phyloP scores from a whole-genome alignment of 2,888 invertebrate genomes.

The Timema podura region DNA sequence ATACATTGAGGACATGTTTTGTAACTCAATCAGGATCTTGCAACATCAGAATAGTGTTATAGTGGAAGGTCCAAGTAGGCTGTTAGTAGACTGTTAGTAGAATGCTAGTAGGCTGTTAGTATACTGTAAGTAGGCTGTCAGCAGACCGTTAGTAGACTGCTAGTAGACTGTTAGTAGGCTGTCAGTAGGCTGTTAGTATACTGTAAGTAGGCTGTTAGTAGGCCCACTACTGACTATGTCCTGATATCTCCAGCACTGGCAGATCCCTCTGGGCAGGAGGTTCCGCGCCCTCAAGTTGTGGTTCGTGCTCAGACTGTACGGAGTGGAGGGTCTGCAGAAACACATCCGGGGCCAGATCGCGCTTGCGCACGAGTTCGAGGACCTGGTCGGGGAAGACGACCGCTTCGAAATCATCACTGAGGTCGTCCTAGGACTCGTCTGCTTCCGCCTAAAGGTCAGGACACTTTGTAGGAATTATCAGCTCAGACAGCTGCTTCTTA shows the following conservation, averaged over 20 bases:
- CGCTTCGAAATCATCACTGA: constrained; percentile 88
- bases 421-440: constrained; percentile 91
- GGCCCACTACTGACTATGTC: no score
- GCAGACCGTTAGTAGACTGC: no score
- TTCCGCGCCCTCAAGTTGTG: constrained; percentile 91
- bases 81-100: no score
- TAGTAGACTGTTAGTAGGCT: no score
- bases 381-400: constrained; percentile 66
- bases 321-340: constrained; percentile 80
- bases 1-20: no score
- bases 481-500: not conserved
- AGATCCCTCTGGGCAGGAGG: constrained; percentile 89
- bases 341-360: constrained; percentile 81
- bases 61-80: no score
- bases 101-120: no score
- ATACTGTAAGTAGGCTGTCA: no score
- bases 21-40: no score
- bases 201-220: no score
- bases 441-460: constrained; percentile 81
- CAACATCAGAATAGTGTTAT: no score
- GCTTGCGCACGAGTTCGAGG: constrained; percentile 84
- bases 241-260: constrained; percentile 69
- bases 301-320: constrained; percentile 90
- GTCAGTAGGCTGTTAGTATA: no score
- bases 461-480: not conserved